A percentile compares a stretch with the other conserved stretches of the same genome.
Evolutionary conservation across 2,888 invertebrate genomes (phyloP).

Genomic region (Allophyes oxyacanthae): DNA sequence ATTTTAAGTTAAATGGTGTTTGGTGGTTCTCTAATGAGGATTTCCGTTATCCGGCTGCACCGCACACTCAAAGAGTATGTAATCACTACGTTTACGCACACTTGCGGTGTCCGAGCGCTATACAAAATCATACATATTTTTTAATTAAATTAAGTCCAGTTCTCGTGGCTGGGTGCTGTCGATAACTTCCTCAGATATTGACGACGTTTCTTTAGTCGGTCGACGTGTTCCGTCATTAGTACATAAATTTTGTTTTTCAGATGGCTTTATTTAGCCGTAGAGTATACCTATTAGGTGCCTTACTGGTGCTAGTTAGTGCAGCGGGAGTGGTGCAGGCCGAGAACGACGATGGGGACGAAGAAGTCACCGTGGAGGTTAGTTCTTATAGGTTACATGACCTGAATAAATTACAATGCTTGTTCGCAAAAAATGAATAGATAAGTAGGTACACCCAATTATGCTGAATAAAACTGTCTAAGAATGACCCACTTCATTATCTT

Average conservation of each 20-base stretch:
- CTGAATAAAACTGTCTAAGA: constrained; percentile 9
- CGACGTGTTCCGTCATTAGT: constrained; percentile 43
- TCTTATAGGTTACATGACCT: constrained; percentile 67
- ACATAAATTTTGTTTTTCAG: constrained; percentile 68
- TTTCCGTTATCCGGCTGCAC: constrained; percentile 79
- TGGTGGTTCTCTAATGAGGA: constrained; percentile 74
- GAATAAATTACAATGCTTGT: constrained; percentile 41
- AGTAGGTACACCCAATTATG: neutral
- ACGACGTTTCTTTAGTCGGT: constrained; percentile 20
- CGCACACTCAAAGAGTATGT: too few relatives aligned
- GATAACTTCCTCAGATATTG: constrained; percentile 20
- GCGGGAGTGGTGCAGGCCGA: constrained; percentile 64
- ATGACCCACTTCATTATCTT: constrained; percentile 44
- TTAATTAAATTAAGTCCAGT: constrained; percentile 56
- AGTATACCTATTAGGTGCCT: constrained; percentile 68
- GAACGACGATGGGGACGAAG: constrained; percentile 72
- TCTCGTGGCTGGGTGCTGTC: constrained; percentile 25
- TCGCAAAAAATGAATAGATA: constrained; percentile 3
- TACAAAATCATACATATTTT: constrained; percentile 36
- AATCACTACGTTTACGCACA: too few relatives aligned
- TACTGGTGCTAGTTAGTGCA: constrained; percentile 70
- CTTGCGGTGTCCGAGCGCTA: constrained; percentile 33
- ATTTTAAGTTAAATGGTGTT: constrained; percentile 27
- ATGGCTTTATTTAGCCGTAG: constrained; percentile 78
- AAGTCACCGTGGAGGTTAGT: constrained; percentile 83